Conservation (phyloP, 2,888 invertebrate genomes). For the Aphidoletes aphidimyza region DNA sequence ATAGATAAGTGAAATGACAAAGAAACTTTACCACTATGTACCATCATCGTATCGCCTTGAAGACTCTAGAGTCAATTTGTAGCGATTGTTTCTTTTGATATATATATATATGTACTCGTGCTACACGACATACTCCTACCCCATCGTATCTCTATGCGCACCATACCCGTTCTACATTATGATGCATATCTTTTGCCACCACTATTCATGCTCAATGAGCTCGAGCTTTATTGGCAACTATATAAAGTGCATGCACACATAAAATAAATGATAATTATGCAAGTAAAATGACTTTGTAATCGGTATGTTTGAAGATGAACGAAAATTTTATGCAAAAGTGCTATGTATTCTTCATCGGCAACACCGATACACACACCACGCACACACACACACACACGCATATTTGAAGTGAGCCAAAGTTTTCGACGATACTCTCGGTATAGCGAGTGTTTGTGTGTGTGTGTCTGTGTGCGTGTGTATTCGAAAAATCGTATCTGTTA, state of each 20-base stretch:
- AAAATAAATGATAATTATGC: conserved; percentile 31
- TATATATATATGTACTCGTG: too few species aligned
- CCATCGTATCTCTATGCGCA: too few species aligned
- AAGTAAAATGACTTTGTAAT: conserved; percentile 28
- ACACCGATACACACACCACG: neutral
- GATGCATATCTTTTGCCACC: neutral
- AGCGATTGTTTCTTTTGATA: neutral
- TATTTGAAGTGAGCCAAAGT: too few species aligned
- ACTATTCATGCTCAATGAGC: conserved; percentile 19
- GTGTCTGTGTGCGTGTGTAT: too few species aligned
- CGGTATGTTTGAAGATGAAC: neutral
- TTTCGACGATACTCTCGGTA: too few species aligned
- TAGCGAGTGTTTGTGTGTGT: too few species aligned
- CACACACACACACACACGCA: too few species aligned
- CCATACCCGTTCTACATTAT: neutral
- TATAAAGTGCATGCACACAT: conserved; percentile 23
- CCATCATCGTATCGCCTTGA: too few species aligned
- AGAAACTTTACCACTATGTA: conserved; percentile 13
- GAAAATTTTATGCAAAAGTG: neutral
- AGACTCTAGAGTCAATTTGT: neutral
- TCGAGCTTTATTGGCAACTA: conserved; percentile 22
- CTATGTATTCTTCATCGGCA: neutral
- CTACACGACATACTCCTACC: too few species aligned
- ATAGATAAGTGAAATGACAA: conserved; percentile 31
- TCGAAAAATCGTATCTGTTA: too few species aligned